Conservation (phyloP, 2,797 vertebrate genomes). For the Acanthopagrus latus region DNA sequence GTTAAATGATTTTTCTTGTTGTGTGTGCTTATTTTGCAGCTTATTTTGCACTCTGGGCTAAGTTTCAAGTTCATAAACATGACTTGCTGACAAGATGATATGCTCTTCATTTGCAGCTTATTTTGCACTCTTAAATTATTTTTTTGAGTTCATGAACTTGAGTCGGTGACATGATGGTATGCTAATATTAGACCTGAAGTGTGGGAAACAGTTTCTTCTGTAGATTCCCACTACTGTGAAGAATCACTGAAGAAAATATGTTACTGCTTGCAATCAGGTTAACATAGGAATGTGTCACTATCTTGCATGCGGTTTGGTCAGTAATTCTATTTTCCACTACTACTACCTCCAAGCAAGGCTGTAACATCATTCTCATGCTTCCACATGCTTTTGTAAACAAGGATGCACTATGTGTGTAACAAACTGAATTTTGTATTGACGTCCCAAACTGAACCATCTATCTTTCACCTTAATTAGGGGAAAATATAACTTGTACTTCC, state of each 20-base stretch:
- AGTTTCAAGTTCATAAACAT: conserved; percentile 28
- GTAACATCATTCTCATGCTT: conserved; percentile 21
- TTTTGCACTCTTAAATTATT: too few relatives aligned
- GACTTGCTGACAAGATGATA: conserved; percentile 1
- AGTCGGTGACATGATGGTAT: neutral
- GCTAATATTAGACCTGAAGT: neutral
- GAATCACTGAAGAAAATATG: neutral
- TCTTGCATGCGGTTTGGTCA: neutral
- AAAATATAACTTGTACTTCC: neutral
- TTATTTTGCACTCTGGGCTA: conserved; percentile 7
- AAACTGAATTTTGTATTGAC: neutral
- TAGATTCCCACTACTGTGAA: neutral
- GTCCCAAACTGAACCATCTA: neutral
- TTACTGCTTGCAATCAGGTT: conserved; percentile 28
- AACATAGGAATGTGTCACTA: conserved; percentile 22
- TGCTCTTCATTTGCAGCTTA: neutral
- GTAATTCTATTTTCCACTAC: conserved; percentile 1
- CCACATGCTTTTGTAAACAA: neutral
- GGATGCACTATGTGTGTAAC: neutral
- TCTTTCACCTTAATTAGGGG: neutral
- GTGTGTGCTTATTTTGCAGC: conserved; percentile 14
- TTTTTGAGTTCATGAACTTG: neutral
- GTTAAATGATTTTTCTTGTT: conserved; percentile 17
- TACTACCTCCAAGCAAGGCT: neutral
- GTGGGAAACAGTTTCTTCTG: conserved; percentile 1